phyloP scores from a whole-genome alignment of 35 echinoderm and acorn worm species.

The Heliocidaris tuberculata region DNA sequence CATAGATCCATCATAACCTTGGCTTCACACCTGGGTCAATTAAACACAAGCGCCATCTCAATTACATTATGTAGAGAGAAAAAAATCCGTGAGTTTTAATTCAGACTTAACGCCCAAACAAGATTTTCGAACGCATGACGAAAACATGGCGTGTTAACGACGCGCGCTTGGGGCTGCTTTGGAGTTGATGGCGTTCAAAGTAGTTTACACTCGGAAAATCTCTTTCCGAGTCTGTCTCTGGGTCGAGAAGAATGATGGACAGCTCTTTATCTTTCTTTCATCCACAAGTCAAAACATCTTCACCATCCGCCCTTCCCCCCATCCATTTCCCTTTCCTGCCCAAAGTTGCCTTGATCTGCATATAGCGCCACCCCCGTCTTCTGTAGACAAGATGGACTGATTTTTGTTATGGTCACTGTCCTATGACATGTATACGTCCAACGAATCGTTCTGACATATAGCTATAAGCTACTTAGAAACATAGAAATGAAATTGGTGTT shows the following conservation, averaged over 20 bases:
- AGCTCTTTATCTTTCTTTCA: constrained; percentile 24
- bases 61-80: not conserved
- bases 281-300: constrained; percentile 36
- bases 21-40: constrained; percentile 5
- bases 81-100: not conserved
- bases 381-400: not conserved
- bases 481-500: not conserved
- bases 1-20: not conserved
- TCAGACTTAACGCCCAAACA: not conserved
- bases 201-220: constrained; percentile 55
- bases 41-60: not conserved
- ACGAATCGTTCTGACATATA: not conserved
- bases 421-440: not conserved
- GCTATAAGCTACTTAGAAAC: not conserved
- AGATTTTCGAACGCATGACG: not conserved
- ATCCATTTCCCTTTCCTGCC: constrained; percentile 29
- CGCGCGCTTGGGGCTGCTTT: not conserved
- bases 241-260: not conserved
- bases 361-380: not conserved
- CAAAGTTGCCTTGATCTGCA: not conserved
- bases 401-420: not conserved
- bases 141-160: not conserved
- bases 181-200: not conserved
- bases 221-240: constrained; percentile 10
- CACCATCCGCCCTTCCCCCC: constrained; percentile 24